Base-by-base conservation (phyloP, 1,140 invertebrate species). In the Drosophila pruinosa region DNA sequence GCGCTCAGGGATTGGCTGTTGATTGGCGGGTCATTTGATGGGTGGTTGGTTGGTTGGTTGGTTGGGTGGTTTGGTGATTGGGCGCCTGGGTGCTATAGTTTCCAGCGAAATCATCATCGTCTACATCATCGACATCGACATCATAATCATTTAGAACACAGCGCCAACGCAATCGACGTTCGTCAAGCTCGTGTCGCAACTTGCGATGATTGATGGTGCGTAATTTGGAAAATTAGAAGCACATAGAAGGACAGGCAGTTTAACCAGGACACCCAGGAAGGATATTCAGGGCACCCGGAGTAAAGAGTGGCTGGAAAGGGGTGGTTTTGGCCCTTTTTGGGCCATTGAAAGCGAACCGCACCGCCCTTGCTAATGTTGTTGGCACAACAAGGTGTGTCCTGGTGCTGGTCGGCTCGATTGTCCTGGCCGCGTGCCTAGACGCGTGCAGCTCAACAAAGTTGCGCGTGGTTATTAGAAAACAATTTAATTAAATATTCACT, bases 401-500 rank as follows among this genome's bases (percentile, higher is more conserved):
- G 77, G 8, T 26, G 56, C 58, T 61, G 48, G 48, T 58, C 62
- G 61, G 58, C 45, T 68, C 69, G 68, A 61, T 67, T 73, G 80
- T 31, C 26, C 22, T 41, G 22, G 15, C 61, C 78, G 81, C 74
- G 77, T 81, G 81, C 70, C 65, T 74, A 81, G 81, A 68, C 88
- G 88, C 89, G 88, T 89, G 88, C 64, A 47, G 73, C 61, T 48
- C 76, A 58, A 77, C 81, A 77, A 86, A 86, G 81, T 81, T 75
- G 82, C 78, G 82, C 82, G 59, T 75, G 75, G 82, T 90, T 90
- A 89, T 89, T 89, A 82, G 88, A 89, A 89, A 89, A 89, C 88
- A 89, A 89, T 89, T 89, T 89, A 89, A 89, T 89, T 89, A 89
- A 89, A 89, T 90, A 89, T 89, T 88, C 88, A 90, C 88, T 89